Evolutionary conservation across 1,140 invertebrate genomes (phyloP), one percentile per base, ranked within the genome.

Genomic region (Eulimnadia texana): DNA sequence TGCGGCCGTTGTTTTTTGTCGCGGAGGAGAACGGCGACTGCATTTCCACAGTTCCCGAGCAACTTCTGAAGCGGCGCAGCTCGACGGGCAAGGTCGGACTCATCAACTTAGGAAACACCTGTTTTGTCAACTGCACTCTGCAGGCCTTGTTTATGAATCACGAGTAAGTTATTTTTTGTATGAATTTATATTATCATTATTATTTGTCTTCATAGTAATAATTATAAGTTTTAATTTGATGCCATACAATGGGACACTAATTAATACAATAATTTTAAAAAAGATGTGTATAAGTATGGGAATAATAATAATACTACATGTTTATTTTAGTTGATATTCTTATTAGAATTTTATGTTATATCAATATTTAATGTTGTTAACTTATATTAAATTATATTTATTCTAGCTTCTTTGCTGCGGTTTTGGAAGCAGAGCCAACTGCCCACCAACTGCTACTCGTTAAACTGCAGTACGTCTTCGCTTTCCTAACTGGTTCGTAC

Each of bases 51-150:
- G 22, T 16, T 23, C 28, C 11, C 22, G 28, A 54, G 11, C 13
- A 13, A 22, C 19, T 23, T 13, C 13, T 6, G 2, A 23, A 54
- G n/a, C 28, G 23, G n/a, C 24, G 55, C 11, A 28, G 27, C 25
- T 13, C n/a, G 10, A 57, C 55, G 13, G 55, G 55, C 13, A 57
- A 57, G 29, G 33, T 57, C 25, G 95, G 95, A 2, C 77, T 98
- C 24, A 85, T 97, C 65, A 99, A 99, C 76, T 77, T 98, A 65
- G 94, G 95, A 13, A 92, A 93, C 64, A 98, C 96, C 1, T 99
- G 95, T 75, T 98, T 98, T 72, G 96, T 98, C 90, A 98, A 96
- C 73, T 94, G 90, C 70, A 94, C 98, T 69, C 84, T 98, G 3
- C 95, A 98, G 77, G 87, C 90, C 1, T 71, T 99, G 11, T 57